Conservation (phyloP, 53 echinoderm and acorn worm species). For the Actinopyga echinites region DNA sequence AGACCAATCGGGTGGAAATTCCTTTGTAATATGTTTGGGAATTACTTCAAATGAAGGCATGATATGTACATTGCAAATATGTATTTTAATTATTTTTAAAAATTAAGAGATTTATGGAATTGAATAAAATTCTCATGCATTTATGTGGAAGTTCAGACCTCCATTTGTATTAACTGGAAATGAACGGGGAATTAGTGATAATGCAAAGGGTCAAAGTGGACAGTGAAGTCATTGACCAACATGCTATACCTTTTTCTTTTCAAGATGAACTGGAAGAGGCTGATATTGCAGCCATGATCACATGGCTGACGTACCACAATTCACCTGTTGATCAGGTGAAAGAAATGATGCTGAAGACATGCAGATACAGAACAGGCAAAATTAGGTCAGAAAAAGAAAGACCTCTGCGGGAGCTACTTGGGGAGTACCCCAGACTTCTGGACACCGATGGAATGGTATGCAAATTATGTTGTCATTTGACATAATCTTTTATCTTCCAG, state of each 20-base stretch:
- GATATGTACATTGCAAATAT: too few species aligned
- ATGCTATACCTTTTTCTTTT: not conserved
- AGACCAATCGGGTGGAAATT: too few species aligned
- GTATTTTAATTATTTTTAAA: too few species aligned
- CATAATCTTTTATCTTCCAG: not conserved
- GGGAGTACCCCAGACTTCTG: not conserved
- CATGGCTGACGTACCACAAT: conserved; percentile 19
- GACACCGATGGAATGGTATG: conserved; percentile 1
- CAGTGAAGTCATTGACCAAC: not conserved
- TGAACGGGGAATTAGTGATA: not conserved
- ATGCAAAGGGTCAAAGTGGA: not conserved
- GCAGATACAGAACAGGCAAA: not conserved
- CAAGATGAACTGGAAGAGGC: conserved; percentile 18
- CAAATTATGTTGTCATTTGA: not conserved
- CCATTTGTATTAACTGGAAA: too few species aligned
- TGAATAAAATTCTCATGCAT: too few species aligned
- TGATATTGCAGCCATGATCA: conserved; percentile 11
- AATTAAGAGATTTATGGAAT: too few species aligned
- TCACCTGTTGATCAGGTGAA: conserved; percentile 5
- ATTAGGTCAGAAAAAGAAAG: conserved; percentile 36
- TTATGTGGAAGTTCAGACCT: too few species aligned
- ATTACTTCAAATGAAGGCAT: too few species aligned
- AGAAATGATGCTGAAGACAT: conserved; percentile 18
- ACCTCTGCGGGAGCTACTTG: conserved; percentile 20
- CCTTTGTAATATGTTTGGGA: too few species aligned